These are phyloP conservation scores for Apotomis turbidana DNA, from an alignment of 2,888 invertebrate species.

Conservation along the genomic window DNA sequence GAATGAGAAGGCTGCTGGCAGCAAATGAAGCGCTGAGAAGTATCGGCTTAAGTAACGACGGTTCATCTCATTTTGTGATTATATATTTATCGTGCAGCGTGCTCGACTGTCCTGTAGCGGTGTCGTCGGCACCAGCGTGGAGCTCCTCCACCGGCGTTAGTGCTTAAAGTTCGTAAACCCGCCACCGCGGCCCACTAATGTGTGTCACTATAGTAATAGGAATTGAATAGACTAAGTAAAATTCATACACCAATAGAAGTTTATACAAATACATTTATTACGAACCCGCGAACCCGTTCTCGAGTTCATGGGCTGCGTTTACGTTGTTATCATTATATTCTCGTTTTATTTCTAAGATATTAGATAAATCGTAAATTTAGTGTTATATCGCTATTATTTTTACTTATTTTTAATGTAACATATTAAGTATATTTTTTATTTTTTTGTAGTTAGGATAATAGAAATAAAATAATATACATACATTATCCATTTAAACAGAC, in stretches of 20 bases:
- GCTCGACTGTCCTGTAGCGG: constrained; percentile 25
- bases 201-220: constrained; percentile 74
- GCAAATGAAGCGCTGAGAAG: constrained; percentile 47
- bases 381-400: constrained; percentile 73
- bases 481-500: constrained; percentile 41
- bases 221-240: constrained; percentile 81
- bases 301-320: constrained; percentile 71
- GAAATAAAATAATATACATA: constrained; percentile 58
- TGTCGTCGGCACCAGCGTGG: not conserved
- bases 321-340: constrained; percentile 64
- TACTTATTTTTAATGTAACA: constrained; percentile 71
- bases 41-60: constrained; percentile 27
- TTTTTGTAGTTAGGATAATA: constrained; percentile 67
- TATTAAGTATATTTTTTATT: constrained; percentile 73
- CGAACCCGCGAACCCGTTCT: constrained; percentile 63
- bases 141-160: constrained; percentile 17
- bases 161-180: constrained; percentile 43
- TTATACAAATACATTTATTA: constrained; percentile 69
- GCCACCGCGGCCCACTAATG: constrained; percentile 49
- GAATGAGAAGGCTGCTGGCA: constrained; percentile 48
- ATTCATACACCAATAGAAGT: constrained; percentile 72
- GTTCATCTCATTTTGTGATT: constrained; percentile 22
- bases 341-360: constrained; percentile 60
- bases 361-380: constrained; percentile 66
- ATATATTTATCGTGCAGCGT: constrained; percentile 16